Base-by-base conservation (phyloP, 2,888 invertebrate species). In the Notodromas monacha region DNA sequence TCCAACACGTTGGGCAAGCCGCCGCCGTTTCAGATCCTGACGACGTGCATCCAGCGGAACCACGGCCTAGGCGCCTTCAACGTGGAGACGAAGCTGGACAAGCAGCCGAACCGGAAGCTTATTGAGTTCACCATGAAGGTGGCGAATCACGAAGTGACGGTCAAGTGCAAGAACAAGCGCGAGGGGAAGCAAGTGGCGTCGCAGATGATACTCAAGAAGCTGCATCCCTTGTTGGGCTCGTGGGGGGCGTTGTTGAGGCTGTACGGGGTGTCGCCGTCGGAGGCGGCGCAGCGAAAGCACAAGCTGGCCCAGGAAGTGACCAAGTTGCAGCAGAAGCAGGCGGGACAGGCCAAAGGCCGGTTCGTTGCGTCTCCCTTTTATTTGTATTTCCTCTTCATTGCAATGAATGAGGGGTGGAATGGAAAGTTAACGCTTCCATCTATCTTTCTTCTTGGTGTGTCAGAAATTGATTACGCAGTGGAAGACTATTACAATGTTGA, bases 1-100 rank as follows among this genome's bases (percentile, higher is more conserved):
- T 89, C 86, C 51, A 68, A 70, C n/a, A 79, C 79, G 48, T 76
- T 84, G 1, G 81, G 84, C 29, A 86, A 89, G 51, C 81, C 81
- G 0, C 68, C 74, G 6, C 92, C 92, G 1, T 86, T 79, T 54
- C 72, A 79, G 39, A 73, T 89, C 37, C 56, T 92, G 32, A 55
- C 79, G 29, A 86, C 81, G 4, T 86, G 86, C 44, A 56, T 86
- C 34, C 70, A 79, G 10, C 57, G 84, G 38, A 86, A 89, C 55
- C 79, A 73, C 49, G 84, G 86, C 16, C 60, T 77, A 35, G 73
- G 70, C 16, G 76, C 84, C 49, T 63, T 76, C 28, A 66, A 76
- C 43, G 73, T 84, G 34, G 63, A 68, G 40, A 74, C 73, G 40
- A 68, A 74, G 45, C 68, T 76, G 38, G 73, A 70, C 44, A 74